phyloP scores from a whole-genome alignment of 2,888 invertebrate genomes.

The Mythimna pallens region DNA sequence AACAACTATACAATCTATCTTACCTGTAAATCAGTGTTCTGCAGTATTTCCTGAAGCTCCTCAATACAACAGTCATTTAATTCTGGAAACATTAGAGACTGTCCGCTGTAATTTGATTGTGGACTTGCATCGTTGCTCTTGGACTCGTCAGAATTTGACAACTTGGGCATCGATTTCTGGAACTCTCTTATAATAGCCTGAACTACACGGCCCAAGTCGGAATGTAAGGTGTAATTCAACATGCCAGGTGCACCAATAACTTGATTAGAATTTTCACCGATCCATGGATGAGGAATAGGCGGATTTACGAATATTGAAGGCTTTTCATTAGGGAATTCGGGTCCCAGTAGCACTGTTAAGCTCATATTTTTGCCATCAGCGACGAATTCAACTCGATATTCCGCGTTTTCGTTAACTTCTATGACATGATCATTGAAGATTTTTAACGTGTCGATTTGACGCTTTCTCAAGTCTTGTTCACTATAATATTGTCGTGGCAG shows the following conservation, averaged over 20 bases:
- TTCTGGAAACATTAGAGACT: constrained; percentile 82
- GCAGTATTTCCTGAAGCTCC: constrained; percentile 93
- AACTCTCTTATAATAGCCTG: constrained; percentile 95
- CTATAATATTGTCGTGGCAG: constrained; percentile 89
- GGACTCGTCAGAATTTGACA: constrained; percentile 81
- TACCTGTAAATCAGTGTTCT: constrained; percentile 92
- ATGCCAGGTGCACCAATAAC: constrained; percentile 94
- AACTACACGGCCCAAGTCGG: constrained; percentile 95
- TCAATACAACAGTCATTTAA: constrained; percentile 86
- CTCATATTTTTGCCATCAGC: constrained; percentile 92
- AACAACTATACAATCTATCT: neutral
- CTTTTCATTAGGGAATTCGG: constrained; percentile 94
- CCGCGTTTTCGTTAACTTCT: constrained; percentile 93
- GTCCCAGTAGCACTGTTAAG: constrained; percentile 92
- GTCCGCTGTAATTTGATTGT: constrained; percentile 73
- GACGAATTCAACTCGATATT: constrained; percentile 93
- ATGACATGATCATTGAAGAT: constrained; percentile 95
- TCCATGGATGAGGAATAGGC: constrained; percentile 93
- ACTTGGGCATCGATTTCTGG: constrained; percentile 87
- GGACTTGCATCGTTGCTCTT: constrained; percentile 79
- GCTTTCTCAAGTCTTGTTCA: constrained; percentile 91
- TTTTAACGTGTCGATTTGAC: constrained; percentile 95
- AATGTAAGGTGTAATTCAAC: constrained; percentile 94
- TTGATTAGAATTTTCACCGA: constrained; percentile 92
- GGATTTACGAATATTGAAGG: constrained; percentile 93